A percentile compares a stretch with the other conserved stretches of the same genome.
These are phyloP conservation scores for Danio jaintianensis DNA, from an alignment of 2,797 vertebrate species.

Conservation along the genomic window DNA sequence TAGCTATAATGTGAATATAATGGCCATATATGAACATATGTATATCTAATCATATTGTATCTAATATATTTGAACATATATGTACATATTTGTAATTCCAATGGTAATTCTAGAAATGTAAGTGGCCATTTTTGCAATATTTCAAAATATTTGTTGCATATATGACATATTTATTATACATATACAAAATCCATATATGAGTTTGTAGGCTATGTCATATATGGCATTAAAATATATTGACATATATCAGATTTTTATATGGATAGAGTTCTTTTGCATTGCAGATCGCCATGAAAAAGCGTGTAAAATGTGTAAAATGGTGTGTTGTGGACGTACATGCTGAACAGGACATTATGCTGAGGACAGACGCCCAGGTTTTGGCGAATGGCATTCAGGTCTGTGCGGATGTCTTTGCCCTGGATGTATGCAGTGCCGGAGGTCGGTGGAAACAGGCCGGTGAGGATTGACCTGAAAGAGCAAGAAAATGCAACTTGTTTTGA, in stretches of 20 bases:
- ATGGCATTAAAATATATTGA: too few relatives aligned
- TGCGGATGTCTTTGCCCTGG: constrained; percentile 93
- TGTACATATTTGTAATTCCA: too few relatives aligned
- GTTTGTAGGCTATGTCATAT: not conserved
- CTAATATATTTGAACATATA: too few relatives aligned
- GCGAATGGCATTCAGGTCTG: constrained; percentile 89
- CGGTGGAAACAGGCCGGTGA: constrained; percentile 96
- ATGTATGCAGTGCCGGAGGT: constrained; percentile 98
- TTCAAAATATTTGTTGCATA: too few relatives aligned
- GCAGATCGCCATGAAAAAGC: not conserved
- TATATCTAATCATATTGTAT: too few relatives aligned
- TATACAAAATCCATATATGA: not conserved
- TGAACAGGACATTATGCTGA: constrained; percentile 98
- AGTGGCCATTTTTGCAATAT: too few relatives aligned
- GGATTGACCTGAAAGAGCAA: constrained; percentile 96
- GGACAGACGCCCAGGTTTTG: constrained; percentile 96
- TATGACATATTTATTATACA: too few relatives aligned
- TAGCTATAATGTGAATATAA: too few relatives aligned
- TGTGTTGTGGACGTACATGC: constrained; percentile 74
- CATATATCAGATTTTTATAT: too few relatives aligned
- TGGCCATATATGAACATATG: too few relatives aligned
- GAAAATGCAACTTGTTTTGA: too few relatives aligned
- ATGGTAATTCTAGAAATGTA: too few relatives aligned
- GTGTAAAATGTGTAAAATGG: not conserved
- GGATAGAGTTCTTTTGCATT: not conserved